These are phyloP conservation scores for Abrostola triplasia DNA, from an alignment of 2,888 invertebrate species.

Conservation along the genomic window DNA sequence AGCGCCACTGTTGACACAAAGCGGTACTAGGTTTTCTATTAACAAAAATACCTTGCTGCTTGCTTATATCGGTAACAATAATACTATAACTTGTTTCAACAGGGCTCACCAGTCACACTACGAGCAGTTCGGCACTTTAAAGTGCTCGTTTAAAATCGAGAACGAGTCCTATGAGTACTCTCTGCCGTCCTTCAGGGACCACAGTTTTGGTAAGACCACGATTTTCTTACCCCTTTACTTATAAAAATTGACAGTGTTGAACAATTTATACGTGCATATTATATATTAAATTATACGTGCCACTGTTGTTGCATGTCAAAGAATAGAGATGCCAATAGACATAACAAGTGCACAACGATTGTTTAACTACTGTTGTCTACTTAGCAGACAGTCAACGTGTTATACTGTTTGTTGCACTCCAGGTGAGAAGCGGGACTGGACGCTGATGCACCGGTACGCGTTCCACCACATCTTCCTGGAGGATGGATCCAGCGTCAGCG, in stretches of 20 bases:
- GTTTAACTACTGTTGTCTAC: too few species aligned
- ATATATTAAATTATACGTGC: too few species aligned
- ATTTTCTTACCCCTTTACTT: too few species aligned
- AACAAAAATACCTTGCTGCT: too few species aligned
- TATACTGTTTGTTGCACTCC: conserved; percentile 11
- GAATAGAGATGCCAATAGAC: too few species aligned
- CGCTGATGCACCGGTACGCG: conserved; percentile 92
- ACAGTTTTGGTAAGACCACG: conserved; percentile 90
- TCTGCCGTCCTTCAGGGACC: conserved; percentile 92
- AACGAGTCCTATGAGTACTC: conserved; percentile 80
- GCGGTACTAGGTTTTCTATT: too few species aligned
- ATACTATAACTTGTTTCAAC: conserved; percentile 52
- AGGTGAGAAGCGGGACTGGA: conserved; percentile 92
- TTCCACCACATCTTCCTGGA: conserved; percentile 93
- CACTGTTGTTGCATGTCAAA: too few species aligned
- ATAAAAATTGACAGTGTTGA: too few species aligned
- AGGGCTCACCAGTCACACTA: conserved; percentile 94
- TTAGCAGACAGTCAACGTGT: too few species aligned
- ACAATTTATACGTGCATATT: too few species aligned
- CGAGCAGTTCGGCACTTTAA: conserved; percentile 92
- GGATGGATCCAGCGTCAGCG: conserved; percentile 90
- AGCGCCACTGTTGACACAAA: too few species aligned
- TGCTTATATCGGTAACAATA: neutral
- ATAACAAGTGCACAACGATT: too few species aligned
- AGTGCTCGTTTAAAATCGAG: conserved; percentile 89